Evolutionary conservation across 1,140 invertebrate species (phyloP), one percentile per base, ranked within the genome.

Genomic region (Drosophila bifasciata): DNA sequence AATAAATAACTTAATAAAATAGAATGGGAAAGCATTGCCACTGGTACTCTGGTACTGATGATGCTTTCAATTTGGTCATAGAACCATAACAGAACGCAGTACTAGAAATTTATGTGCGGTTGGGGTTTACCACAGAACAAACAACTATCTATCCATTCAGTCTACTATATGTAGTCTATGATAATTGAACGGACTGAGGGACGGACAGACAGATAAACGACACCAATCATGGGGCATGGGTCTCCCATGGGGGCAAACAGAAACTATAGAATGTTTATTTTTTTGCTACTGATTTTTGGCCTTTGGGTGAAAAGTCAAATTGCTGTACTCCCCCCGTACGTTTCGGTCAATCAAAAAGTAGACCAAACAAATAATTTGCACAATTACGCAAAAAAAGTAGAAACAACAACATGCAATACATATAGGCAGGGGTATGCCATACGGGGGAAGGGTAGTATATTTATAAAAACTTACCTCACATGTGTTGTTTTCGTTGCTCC

Each of bases 331-430:
- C n/a, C n/a, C n/a, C n/a, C 71, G 53, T 49, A 61, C 57, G 60
- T 36, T 36, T 25, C 61, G 61, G 58, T 76, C 73, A 86, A 85
- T 85, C 73, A 83, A 88, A 86, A 88, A 79, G 84, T 88, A 67
- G 78, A 79, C 78, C 77, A 88, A 88, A 88, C 83, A 88, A 88
- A 76, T 76, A 46, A 88, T 88, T 88, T 72, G 62, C 75, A 71
- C 83, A 88, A 88, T 83, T 88, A 88, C 77, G 72, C 74, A 86
- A 84, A 76, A 68, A 44, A 73, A 51, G 44, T 49, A 46, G 46
- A 79, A 43, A 44, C 44, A 13, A 28, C 28, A 28, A 46, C 46
- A 48, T 59, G 44, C 19, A 9, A 6, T 46, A 41, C n/a, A 23
- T 39, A 50, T 43, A 39, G 43, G 25, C 15, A 28, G 13, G 11